Evolutionary conservation across 2,113 vertebrate genomes (phyloP), one percentile per base, ranked within the genome.

Genomic region (Elachura formosa): DNA sequence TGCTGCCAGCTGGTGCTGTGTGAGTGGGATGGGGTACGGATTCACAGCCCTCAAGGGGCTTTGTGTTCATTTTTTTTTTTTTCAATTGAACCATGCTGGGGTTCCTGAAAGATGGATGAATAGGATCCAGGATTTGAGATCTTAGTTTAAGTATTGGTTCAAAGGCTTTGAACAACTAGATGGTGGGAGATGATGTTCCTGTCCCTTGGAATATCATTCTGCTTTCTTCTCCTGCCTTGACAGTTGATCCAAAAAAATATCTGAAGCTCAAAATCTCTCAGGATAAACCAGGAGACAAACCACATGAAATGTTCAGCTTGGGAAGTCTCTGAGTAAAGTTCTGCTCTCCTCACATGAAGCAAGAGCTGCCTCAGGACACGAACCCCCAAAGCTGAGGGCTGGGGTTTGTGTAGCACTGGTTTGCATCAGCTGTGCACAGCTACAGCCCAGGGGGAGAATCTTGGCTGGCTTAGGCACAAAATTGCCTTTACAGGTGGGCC

Each of bases 201-300:
- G 41, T 62, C 14, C 69, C 49, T n/a, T 1, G 0, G 31, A n/a
- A 24, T 0, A 0, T 5, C 11, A 0, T 10, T 24, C 31, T 89
- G 29, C 48, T 90, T 75, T 43, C 59, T 66, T 56, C 25, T 1
- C 1, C 11, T 25, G 78, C 13, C 34, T 59, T 46, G 25, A 26
- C 8, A 4, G 33, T 34, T 40, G 23, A 22, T 40, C 40, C 11
- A 13, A 52, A 91, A 68, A 6, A 36, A 43, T 19, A 18, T 71
- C 12, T 48, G 40, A 56, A 63, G 23, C 20, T 46, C 56, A 49
- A 10, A 64, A 61, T 43, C 12, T 25, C 21, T 31, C 34, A n/a
- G 16, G n/a, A 87, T 55, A 63, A 81, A 66, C 12, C 11, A 63
- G 17, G 59, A 89, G 54, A 76, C 55, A 80, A 74, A 13, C 33